Evolutionary conservation across 2,797 vertebrate species (phyloP).

Genomic region (Lagocephalus sceleratus): DNA sequence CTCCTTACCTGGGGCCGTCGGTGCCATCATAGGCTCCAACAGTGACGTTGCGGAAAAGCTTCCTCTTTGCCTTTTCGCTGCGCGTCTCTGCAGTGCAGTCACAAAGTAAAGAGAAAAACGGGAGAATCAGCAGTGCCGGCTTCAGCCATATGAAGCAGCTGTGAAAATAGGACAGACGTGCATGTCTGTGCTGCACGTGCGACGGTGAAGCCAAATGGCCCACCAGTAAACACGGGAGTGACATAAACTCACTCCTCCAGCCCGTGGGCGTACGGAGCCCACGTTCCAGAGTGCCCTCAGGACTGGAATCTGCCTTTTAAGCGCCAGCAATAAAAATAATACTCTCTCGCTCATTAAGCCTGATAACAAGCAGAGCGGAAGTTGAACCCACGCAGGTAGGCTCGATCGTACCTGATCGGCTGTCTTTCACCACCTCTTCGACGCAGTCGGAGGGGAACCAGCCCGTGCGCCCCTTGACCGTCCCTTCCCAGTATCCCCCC

Average conservation of each 20-base stretch:
- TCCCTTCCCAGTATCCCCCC: slow-evolving; percentile 94
- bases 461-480: slow-evolving; percentile 86
- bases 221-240: slow-evolving; percentile 33
- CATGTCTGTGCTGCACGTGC: slow-evolving; percentile 11
- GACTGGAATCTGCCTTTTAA: background rate
- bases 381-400: background rate
- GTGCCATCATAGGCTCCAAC: slow-evolving; percentile 91
- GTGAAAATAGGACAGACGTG: slow-evolving; percentile 22
- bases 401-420: slow-evolving; percentile 59
- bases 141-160: slow-evolving; percentile 24
- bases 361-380: background rate
- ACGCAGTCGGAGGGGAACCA: slow-evolving; percentile 93
- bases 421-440: slow-evolving; percentile 85
- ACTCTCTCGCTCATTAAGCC: background rate
- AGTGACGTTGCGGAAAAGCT: slow-evolving; percentile 90
- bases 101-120: slow-evolving; percentile 21
- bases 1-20: slow-evolving; percentile 83
- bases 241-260: slow-evolving; percentile 29
- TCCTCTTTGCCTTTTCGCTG: slow-evolving; percentile 86
- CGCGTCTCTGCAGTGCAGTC: slow-evolving; percentile 75
- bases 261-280: slow-evolving; percentile 30
- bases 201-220: slow-evolving; percentile 13
- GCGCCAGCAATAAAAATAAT: background rate
- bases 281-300: slow-evolving; percentile 12
- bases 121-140: slow-evolving; percentile 22